A percentile compares a stretch with the other conserved stretches of the same genome.
Conservation (phyloP, 1,140 invertebrate species). For the Gerris buenoi region DNA sequence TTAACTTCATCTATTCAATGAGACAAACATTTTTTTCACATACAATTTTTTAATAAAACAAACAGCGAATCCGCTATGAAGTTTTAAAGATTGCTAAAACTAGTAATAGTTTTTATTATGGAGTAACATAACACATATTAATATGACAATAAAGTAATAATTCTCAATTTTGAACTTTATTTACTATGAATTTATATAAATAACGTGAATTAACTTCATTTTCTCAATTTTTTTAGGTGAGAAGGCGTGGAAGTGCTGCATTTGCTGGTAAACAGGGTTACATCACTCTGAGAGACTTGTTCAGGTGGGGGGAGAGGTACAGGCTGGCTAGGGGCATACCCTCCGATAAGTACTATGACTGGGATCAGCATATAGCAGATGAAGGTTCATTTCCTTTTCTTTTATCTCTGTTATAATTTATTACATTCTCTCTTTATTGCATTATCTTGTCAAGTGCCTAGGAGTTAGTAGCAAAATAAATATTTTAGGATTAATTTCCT, state of each 20-base stretch:
- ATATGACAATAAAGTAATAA: too few relatives aligned
- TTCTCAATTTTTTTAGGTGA: conserved; percentile 31
- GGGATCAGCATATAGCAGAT: conserved; percentile 93
- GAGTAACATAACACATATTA: too few relatives aligned
- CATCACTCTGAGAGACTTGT: conserved; percentile 88
- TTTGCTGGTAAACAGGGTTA: conserved; percentile 90
- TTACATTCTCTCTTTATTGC: too few relatives aligned
- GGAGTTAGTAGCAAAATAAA: background rate
- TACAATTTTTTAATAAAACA: too few relatives aligned
- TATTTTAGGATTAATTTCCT: background rate
- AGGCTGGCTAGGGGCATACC: conserved; percentile 46
- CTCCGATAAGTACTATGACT: conserved; percentile 61
- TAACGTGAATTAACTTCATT: conserved; percentile 1
- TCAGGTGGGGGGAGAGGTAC: conserved; percentile 94
- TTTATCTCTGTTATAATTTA: conserved; percentile 3
- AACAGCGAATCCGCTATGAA: too few relatives aligned
- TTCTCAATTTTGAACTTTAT: too few relatives aligned
- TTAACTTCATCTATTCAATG: too few relatives aligned
- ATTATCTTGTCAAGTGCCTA: too few relatives aligned
- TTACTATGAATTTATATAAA: background rate
- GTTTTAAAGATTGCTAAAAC: too few relatives aligned
- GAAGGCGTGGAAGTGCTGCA: conserved; percentile 67
- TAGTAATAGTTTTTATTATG: too few relatives aligned
- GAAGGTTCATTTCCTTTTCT: conserved; percentile 43
- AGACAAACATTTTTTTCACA: too few relatives aligned